Base-by-base conservation (phyloP, 37 sponge, comb jelly and placozoan species). In the Aplysina aerophoba region DNA sequence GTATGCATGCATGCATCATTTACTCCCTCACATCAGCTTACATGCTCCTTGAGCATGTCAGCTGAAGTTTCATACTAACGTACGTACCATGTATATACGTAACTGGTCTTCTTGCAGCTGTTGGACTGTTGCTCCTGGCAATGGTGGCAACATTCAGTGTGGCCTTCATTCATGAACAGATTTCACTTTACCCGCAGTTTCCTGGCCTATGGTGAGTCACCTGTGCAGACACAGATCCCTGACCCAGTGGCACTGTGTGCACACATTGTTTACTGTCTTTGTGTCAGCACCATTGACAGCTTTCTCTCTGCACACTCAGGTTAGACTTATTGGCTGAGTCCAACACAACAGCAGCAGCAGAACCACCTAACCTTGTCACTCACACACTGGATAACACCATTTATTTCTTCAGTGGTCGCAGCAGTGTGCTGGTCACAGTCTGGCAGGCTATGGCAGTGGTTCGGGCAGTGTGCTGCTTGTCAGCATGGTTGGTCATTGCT, bases 201-300 rank as follows among this genome's bases (percentile, higher is more conserved):
- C 88, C 92, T 27, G 35, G 69, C 16, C 82, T 87, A 12, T 91
- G 88, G 91, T 90, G 58, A 22, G 81, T 80, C 15, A n/a, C 38
- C 50, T 63, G 15, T 39, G 36, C 15, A 39, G 24, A 40, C 4
- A 4, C 15, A 77, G 3, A 3, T 44, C 12, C 27, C 34, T 17
- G 13, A 69, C 33, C 11, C 30, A 30, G 34, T 12, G 13, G 71
- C 34, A 69, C 71, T n/a, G n/a, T n/a, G 3, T 44, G 50, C 50
- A 44, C 4, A 14, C 28, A 4, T 69, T n/a, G 28, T 30, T 69
- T 33, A 11, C 35, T 30, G 34, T 31, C 4, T 6, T 27, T 27
- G 63, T 27, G 19, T 17, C 30, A n/a, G n/a, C n/a, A n/a, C n/a
- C n/a, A n/a, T n/a, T n/a, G 1, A n/a, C 13, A 25, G 6, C 34